A percentile compares a stretch with the other conserved stretches of the same genome.
Evolutionary conservation across 2,888 invertebrate genomes (phyloP).

Genomic region (Archaeoteleia sp.): DNA sequence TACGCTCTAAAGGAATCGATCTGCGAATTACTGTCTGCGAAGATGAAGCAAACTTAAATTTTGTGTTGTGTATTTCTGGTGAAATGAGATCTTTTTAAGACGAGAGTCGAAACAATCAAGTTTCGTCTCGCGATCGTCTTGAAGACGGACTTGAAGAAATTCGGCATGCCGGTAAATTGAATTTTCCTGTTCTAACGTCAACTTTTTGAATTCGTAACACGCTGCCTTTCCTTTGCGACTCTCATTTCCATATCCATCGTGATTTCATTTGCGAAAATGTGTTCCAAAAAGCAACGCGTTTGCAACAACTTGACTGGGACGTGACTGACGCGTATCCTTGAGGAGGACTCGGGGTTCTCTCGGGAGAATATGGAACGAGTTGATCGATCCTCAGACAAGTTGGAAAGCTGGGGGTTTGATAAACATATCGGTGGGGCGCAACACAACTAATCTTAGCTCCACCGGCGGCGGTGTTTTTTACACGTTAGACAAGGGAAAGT

Average conservation of each 20-base stretch:
- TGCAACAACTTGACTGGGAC: constrained; percentile 27
- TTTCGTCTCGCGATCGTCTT: too few species aligned
- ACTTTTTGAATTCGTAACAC: constrained; percentile 3
- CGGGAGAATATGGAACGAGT: constrained; percentile 44
- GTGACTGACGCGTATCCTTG: constrained; percentile 47
- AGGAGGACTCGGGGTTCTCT: constrained; percentile 24
- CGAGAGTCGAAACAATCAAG: too few species aligned
- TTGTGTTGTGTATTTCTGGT: too few species aligned
- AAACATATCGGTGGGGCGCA: constrained; percentile 22
- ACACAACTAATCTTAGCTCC: too few species aligned
- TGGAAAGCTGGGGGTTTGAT: constrained; percentile 40
- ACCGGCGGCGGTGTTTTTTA: not conserved
- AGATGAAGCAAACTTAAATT: too few species aligned
- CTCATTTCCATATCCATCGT: constrained; percentile 41
- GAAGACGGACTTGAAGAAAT: too few species aligned
- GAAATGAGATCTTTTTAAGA: too few species aligned
- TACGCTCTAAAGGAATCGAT: too few species aligned
- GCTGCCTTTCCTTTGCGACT: constrained; percentile 3
- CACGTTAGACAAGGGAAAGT: not conserved
- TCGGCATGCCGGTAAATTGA: too few species aligned
- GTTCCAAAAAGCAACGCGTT: constrained; percentile 38
- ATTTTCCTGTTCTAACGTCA: not conserved
- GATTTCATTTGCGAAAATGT: constrained; percentile 50
- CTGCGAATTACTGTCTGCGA: too few species aligned
- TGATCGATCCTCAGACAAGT: constrained; percentile 35